Evolutionary conservation across 2,888 invertebrate species (phyloP).

Genomic region (Diplolepis rosae): DNA sequence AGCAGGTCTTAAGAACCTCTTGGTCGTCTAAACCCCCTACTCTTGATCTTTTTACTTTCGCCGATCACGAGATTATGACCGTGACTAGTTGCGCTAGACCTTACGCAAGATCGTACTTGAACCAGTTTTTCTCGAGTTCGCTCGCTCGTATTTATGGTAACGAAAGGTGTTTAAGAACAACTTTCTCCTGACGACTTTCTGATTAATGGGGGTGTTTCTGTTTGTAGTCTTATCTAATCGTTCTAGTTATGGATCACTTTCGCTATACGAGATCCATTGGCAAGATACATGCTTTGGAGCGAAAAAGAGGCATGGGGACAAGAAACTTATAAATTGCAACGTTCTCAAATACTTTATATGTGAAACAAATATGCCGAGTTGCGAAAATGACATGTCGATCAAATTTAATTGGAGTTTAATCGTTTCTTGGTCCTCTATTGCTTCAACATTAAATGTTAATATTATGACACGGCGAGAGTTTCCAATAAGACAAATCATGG

Average conservation of each 20-base stretch:
- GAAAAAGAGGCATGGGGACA: not conserved
- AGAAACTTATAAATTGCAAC: slow-evolving; percentile 1
- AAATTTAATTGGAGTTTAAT: not conserved
- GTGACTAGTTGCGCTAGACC: slow-evolving; percentile 22
- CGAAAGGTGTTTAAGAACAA: not conserved
- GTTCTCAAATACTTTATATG: not conserved
- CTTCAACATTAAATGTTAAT: not conserved
- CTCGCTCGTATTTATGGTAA: slow-evolving; percentile 8
- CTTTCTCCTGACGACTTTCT: slow-evolving; percentile 8
- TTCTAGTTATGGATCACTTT: slow-evolving; percentile 9
- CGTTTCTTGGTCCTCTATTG: not conserved
- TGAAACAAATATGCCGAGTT: slow-evolving; percentile 3
- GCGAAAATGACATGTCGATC: slow-evolving; percentile 9
- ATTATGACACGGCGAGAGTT: not conserved
- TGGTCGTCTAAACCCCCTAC: not conserved
- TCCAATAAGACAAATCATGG: not conserved
- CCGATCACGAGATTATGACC: slow-evolving; percentile 22
- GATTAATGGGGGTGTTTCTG: slow-evolving; percentile 7
- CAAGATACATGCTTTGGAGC: not conserved
- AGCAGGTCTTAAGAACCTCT: not conserved
- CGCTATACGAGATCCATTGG: slow-evolving; percentile 6
- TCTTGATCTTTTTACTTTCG: slow-evolving; percentile 1
- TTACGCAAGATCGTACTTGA: slow-evolving; percentile 28
- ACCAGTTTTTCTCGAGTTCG: slow-evolving; percentile 28
- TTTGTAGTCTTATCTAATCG: too few relatives aligned